Base-by-base conservation (phyloP, 2,113 vertebrate species). In the Psammodynastes pulverulentus region DNA sequence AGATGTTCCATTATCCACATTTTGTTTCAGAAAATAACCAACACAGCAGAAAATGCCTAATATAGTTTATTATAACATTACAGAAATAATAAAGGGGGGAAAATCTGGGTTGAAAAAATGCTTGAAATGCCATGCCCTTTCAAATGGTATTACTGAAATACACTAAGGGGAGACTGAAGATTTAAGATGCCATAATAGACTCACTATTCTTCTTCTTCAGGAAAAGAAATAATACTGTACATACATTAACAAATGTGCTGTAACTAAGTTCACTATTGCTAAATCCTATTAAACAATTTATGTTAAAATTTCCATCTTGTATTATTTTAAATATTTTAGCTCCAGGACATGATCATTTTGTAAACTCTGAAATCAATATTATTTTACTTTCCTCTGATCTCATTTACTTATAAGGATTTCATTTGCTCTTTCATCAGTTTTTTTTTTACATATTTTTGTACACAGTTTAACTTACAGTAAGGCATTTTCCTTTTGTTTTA, bases 101-200 rank as follows among this genome's bases (percentile, higher is more conserved):
- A 87, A 52, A 54, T 21, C 53, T 45, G 34, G 34, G 34, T 54
- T 62, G 58, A 34, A 54, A 84, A 91, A 58, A 48, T 58, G 4
- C 67, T 79, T 90, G 29, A 90, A 90, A 90, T 90, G 89, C 3
- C 29, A 90, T 39, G 46, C 58, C 89, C 46, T 72, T 90, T 89
- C 43, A 89, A 53, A 90, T 45, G 72, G 1, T 26, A 29, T 49
- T 12, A 10, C 12, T 53, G 72, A 85, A 91, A n/a, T 46, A 91
- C 51, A 86, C 39, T 48, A 58, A 43, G 43, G 3, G 53, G 24
- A 52, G 3, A 19, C 1, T 23, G 39, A 9, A 53, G 1, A 34
- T 34, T 86, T 34, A 21, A n/a, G 12, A 12, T 34, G 26, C 15
- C 46, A 53, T n/a, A 52, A n/a, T 3, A 91, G 23, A 24, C 29